Evolutionary conservation across 2,888 invertebrate genomes (phyloP).

Genomic region (Oscheius sp.): DNA sequence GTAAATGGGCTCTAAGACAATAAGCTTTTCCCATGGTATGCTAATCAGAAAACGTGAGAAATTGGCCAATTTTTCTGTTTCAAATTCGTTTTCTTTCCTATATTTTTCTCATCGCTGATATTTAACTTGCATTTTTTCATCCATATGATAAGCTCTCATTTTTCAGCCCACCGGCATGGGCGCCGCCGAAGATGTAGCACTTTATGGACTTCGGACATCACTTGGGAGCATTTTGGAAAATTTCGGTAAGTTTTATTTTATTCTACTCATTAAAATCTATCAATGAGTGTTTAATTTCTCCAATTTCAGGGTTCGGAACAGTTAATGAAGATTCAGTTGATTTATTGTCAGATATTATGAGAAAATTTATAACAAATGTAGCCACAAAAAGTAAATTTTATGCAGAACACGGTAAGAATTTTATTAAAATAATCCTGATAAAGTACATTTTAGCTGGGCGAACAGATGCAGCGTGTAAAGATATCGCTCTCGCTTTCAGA

Average conservation of each 20-base stretch:
- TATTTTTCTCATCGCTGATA: neutral
- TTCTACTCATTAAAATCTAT: neutral
- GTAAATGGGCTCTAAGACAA: too few relatives aligned
- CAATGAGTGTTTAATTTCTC: neutral
- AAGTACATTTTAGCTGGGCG: slow-evolving; percentile 33
- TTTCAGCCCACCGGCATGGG: slow-evolving; percentile 22
- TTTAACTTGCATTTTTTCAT: neutral
- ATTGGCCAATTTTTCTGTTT: neutral
- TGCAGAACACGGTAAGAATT: slow-evolving; percentile 37
- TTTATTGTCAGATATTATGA: slow-evolving; percentile 31
- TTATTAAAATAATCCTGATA: neutral
- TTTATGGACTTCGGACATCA: slow-evolving; percentile 30
- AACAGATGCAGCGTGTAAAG: neutral
- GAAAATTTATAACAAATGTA: slow-evolving; percentile 29
- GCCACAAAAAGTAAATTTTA: slow-evolving; percentile 31
- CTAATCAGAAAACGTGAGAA: slow-evolving; percentile 2
- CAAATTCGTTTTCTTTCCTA: neutral
- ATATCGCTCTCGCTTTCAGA: slow-evolving; percentile 27
- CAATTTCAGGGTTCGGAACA: slow-evolving; percentile 8
- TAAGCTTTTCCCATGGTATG: neutral
- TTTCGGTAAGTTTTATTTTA: slow-evolving; percentile 25
- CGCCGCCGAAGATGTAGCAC: slow-evolving; percentile 31
- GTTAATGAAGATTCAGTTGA: slow-evolving; percentile 33
- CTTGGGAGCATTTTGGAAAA: slow-evolving; percentile 28
- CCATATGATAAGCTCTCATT: neutral